Percentiles rank a stretch among this genome's conserved stretches.
Evolutionary conservation across 2,797 vertebrate genomes (phyloP).

Genomic region (Anomalospiza imberbis): DNA sequence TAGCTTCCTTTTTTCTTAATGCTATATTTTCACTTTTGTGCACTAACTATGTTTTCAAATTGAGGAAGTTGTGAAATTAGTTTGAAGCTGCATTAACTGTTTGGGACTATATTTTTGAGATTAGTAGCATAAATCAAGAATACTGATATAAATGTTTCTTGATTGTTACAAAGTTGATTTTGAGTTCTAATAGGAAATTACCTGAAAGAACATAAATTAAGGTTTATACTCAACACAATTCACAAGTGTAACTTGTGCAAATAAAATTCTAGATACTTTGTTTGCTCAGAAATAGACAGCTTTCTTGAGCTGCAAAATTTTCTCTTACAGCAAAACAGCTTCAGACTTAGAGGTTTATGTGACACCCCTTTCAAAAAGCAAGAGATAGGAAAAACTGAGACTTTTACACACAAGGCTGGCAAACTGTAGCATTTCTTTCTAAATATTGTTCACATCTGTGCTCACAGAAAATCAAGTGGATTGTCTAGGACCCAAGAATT

Average conservation of each 20-base stretch:
- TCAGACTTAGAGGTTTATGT: not conserved
- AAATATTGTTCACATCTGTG: not conserved
- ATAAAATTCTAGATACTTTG: not conserved
- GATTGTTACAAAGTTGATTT: not conserved
- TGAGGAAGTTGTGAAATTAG: conserved; percentile 16
- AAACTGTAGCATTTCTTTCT: not conserved
- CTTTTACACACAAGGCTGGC: not conserved
- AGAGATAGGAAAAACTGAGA: not conserved
- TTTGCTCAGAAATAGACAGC: not conserved
- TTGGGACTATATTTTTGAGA: not conserved
- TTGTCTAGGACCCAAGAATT: not conserved
- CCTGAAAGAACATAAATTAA: not conserved
- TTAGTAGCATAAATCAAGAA: not conserved
- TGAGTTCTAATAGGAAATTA: not conserved
- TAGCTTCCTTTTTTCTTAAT: conserved; percentile 1
- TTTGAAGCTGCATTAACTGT: not conserved
- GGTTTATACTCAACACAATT: not conserved
- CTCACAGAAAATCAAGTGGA: not conserved
- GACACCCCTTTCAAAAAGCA: not conserved
- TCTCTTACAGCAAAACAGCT: not conserved
- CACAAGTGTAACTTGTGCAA: not conserved
- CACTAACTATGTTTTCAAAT: not conserved
- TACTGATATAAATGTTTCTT: not conserved
- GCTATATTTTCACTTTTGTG: not conserved
- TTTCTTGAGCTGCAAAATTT: not conserved